Conservation (phyloP, 30 jellyfish, hydroid and myxozoan genomes). For the Hydra vulgaris region DNA sequence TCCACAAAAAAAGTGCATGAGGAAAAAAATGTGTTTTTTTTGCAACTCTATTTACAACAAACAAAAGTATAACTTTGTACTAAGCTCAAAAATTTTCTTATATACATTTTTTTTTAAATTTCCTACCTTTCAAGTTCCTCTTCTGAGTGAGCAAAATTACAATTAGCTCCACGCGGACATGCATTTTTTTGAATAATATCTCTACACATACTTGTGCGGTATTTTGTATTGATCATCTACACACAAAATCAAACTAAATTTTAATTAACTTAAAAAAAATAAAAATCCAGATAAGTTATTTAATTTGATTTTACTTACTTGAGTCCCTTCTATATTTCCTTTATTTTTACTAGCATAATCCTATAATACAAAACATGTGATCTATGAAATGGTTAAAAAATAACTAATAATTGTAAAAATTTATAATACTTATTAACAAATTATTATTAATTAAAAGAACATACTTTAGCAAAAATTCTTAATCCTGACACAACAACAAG, state of each 20-base stretch:
- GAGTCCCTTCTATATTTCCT: constrained; percentile 81
- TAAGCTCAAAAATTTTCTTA: too few species aligned
- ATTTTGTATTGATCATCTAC: constrained; percentile 71
- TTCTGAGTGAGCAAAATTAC: constrained; percentile 88
- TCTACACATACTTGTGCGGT: constrained; percentile 94
- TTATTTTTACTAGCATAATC: constrained; percentile 37
- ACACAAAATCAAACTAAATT: neutral
- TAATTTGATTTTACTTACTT: constrained; percentile 28
- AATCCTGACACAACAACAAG: constrained; percentile 70
- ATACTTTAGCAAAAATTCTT: constrained; percentile 73
- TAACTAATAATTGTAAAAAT: too few species aligned
- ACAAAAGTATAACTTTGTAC: too few species aligned
- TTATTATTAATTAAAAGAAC: neutral
- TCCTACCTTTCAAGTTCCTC: constrained; percentile 93
- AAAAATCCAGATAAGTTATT: neutral
- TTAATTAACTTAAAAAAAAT: neutral
- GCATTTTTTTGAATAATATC: constrained; percentile 61
- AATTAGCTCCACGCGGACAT: constrained; percentile 94
- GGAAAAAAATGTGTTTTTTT: too few species aligned
- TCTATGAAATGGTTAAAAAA: too few species aligned
- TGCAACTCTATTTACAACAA: too few species aligned
- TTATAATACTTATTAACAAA: neutral
- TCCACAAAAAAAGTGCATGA: too few species aligned
- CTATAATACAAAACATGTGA: constrained; percentile 3
- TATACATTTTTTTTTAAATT: too few species aligned